Evolutionary conservation across 2,113 vertebrate species (phyloP), one percentile per base, ranked within the genome.

Genomic region (Leptosomus discolor): DNA sequence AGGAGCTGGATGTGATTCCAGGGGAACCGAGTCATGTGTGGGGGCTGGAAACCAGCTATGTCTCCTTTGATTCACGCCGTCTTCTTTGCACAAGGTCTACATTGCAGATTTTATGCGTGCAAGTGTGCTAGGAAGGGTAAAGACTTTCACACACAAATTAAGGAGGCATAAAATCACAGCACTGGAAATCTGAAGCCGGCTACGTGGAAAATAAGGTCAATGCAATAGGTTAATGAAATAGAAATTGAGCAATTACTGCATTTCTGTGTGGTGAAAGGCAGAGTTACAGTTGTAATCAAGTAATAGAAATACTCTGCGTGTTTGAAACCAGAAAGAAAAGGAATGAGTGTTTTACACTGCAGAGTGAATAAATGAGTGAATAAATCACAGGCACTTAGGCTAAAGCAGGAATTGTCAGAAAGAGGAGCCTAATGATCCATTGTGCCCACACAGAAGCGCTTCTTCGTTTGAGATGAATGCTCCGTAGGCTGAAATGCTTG

Each of bases 331-430:
- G 58, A 50, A 60, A 61, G 76, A 43, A 77, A 67, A 78, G 53
- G 37, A 70, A 39, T 26, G 37, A 65, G 26, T 51, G 34, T 83
- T 0, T 1, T 70, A 61, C 24, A n/a, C 82, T 73, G 34, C 65
- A 64, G 78, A 43, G 57, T 64, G 75, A 94, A 90, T 82, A 91
- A 93, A 85, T 36, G 26, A 77, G 45, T 32, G 27, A 73, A 87
- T 91, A 95, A 86, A 93, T 93, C 92, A 88, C 39, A 61, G 68
- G 50, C 73, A 87, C 80, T 92, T 69, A 67, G 24, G 24, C 77
- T 81, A 43, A 89, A 85, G 36, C 24, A 94, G 54, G 37, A 77
- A 37, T 32, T 69, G 39, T 91, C 67, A 82, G 80, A 63, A 83
- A 53, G 34, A 65, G 65, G 20, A 48, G 32, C 63, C 39, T 83